These are phyloP conservation scores for Stichopus horrens DNA, from an alignment of 53 echinoderm and acorn worm genomes.

Conservation along the genomic window DNA sequence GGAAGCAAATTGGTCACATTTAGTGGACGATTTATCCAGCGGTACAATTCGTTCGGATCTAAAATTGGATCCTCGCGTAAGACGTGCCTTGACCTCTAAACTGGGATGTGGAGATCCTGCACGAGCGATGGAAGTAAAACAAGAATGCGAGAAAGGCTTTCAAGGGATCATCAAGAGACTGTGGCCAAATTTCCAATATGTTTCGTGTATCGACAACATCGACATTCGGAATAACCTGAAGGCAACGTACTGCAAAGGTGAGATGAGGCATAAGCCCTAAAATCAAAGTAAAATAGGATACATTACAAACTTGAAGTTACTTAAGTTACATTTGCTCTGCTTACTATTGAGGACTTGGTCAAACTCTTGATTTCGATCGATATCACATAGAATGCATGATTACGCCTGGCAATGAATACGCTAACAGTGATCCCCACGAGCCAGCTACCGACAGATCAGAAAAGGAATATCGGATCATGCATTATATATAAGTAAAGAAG, in stretches of 20 bases:
- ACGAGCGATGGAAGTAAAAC: slow-evolving; percentile 52
- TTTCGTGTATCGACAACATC: slow-evolving; percentile 43
- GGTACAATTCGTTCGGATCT: slow-evolving; percentile 45
- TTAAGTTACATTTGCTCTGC: too few relatives aligned
- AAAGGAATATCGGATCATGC: too few relatives aligned
- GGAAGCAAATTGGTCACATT: slow-evolving; percentile 60
- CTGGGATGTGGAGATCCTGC: slow-evolving; percentile 51
- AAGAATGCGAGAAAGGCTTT: slow-evolving; percentile 75
- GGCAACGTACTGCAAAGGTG: slow-evolving; percentile 49
- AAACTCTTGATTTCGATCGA: too few relatives aligned
- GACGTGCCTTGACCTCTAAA: slow-evolving; percentile 3
- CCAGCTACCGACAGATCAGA: too few relatives aligned
- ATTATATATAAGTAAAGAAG: too few relatives aligned
- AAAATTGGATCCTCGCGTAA: slow-evolving; percentile 28
- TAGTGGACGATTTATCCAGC: slow-evolving; percentile 60
- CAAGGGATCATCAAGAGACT: slow-evolving; percentile 68
- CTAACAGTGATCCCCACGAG: too few relatives aligned
- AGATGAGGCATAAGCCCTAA: not conserved
- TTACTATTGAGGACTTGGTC: too few relatives aligned
- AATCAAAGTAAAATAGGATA: too few relatives aligned
- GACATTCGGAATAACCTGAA: slow-evolving; percentile 31
- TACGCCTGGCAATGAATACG: too few relatives aligned
- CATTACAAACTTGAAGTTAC: too few relatives aligned
- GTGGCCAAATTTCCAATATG: slow-evolving; percentile 62
- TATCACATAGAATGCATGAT: too few relatives aligned